phyloP scores from a whole-genome alignment of 2,797 vertebrate species.

The Smutsia gigantea region DNA sequence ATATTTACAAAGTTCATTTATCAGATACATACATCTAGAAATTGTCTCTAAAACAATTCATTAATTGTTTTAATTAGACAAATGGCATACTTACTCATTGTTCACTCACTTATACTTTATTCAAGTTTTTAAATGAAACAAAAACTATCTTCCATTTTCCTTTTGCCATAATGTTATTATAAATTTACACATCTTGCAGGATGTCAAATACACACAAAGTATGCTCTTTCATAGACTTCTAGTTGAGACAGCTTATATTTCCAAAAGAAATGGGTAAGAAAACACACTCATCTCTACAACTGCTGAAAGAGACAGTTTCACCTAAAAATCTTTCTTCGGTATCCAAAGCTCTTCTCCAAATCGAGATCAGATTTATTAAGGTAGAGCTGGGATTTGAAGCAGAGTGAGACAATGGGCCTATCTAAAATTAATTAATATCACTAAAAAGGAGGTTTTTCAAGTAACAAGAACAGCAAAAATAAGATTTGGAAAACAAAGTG shows the following conservation, averaged over 20 bases:
- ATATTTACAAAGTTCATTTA: conserved; percentile 51
- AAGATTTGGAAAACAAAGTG: conserved; percentile 4
- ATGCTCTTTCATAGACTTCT: background rate
- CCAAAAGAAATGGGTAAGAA: background rate
- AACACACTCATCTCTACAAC: background rate
- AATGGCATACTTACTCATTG: conserved; percentile 45
- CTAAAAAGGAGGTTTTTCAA: background rate
- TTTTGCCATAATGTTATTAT: background rate
- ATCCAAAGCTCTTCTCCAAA: background rate
- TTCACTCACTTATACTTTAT: conserved; percentile 44
- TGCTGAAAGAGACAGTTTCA: background rate
- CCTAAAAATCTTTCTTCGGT: background rate
- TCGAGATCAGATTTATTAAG: background rate
- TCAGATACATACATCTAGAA: conserved; percentile 42
- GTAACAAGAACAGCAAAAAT: background rate
- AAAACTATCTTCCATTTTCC: background rate
- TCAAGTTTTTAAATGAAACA: conserved; percentile 40
- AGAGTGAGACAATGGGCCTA: background rate
- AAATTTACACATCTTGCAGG: background rate
- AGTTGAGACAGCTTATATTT: background rate
- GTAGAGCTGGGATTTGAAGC: background rate
- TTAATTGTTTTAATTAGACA: conserved; percentile 56
- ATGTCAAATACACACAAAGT: background rate
- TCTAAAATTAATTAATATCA: background rate
- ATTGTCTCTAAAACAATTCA: conserved; percentile 23